Conservation (phyloP, 2,888 invertebrate genomes). For the Chromoteleia sp. region DNA sequence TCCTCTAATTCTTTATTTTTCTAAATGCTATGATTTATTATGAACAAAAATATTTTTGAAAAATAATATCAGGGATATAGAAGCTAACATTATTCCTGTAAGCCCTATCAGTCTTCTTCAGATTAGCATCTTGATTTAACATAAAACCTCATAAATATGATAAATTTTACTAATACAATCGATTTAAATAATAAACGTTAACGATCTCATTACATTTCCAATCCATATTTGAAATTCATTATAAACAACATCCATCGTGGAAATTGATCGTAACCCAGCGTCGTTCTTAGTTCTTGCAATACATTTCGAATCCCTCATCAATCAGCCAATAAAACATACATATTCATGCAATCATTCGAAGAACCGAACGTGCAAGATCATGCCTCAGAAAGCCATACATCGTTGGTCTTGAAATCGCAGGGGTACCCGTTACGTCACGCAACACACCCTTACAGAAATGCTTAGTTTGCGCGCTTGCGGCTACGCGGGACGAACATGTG, state of each 20-base stretch:
- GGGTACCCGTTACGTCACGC: constrained; percentile 82
- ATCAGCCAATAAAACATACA: constrained; percentile 50
- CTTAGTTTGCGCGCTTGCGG: constrained; percentile 81
- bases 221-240: not conserved
- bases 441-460: constrained; percentile 83
- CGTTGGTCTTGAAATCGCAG: constrained; percentile 60
- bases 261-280: not conserved
- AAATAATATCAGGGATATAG: too few species aligned
- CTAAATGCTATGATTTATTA: too few species aligned
- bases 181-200: too few species aligned
- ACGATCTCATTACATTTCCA: not conserved
- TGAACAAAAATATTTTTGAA: too few species aligned
- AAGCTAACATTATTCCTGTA: too few species aligned
- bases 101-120: too few species aligned
- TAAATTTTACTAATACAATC: too few species aligned
- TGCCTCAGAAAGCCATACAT: constrained; percentile 48
- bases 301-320: constrained; percentile 27
- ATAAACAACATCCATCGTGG: constrained; percentile 4
- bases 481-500: constrained; percentile 69
- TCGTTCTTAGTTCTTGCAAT: not conserved
- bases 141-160: too few species aligned
- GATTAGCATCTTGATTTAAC: too few species aligned
- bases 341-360: constrained; percentile 33
- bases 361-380: constrained; percentile 36
- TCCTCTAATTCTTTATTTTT: too few species aligned